Evolutionary conservation across 2,113 vertebrate species (phyloP).

Genomic region (human): GRCh38 chr3:169257001-169257500

Average conservation of each 20-base stretch:
- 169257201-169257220: constrained; percentile 54
- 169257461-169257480: constrained; percentile 57
- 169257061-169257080: background rate
- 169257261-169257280: constrained; percentile 74
- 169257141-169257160: background rate
- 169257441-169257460: constrained; percentile 70
- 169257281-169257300: constrained; percentile 79
- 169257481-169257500: constrained; percentile 45
- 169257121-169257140: background rate
- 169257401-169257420: constrained; percentile 77
- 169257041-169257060: background rate
- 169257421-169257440: constrained; percentile 66
- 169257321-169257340: constrained; percentile 67
- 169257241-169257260: constrained; percentile 75
- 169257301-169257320: constrained; percentile 75
- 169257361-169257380: constrained; percentile 77
- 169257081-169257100: background rate
- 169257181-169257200: constrained; percentile 54
- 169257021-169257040: background rate
- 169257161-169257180: constrained; percentile 55
- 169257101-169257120: constrained; percentile 15
- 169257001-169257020: background rate
- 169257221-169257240: constrained; percentile 69
- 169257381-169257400: constrained; percentile 70
- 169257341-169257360: constrained; percentile 78